These are phyloP conservation scores for Trilocha varians DNA, from an alignment of 2,888 invertebrate species.

Conservation along the genomic window DNA sequence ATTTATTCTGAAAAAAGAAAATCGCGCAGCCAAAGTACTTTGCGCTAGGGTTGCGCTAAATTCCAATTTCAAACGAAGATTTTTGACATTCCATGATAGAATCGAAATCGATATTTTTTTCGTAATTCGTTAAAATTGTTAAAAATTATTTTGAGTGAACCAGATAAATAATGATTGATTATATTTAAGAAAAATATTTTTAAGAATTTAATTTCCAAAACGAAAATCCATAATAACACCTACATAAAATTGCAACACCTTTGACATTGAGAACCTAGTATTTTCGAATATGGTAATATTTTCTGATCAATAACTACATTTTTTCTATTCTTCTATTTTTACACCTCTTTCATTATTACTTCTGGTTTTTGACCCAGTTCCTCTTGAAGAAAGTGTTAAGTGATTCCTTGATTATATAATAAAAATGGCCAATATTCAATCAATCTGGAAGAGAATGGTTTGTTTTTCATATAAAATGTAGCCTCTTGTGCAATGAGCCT, in stretches of 20 bases:
- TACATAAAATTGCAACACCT: conserved; percentile 2
- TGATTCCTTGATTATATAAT: background rate
- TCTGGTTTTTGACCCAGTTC: too few species aligned
- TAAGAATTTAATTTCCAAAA: too few species aligned
- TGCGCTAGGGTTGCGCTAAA: conserved; percentile 43
- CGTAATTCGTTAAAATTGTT: too few species aligned
- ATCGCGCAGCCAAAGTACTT: conserved; percentile 40
- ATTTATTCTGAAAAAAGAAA: conserved; percentile 39
- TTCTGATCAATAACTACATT: conserved; percentile 13
- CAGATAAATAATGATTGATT: too few species aligned
- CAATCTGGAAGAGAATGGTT: conserved; percentile 49
- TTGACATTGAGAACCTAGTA: conserved; percentile 8
- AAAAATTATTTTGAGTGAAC: too few species aligned
- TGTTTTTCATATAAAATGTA: too few species aligned
- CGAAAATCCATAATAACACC: too few species aligned
- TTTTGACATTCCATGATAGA: background rate
- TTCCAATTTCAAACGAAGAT: background rate
- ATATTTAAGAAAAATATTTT: too few species aligned
- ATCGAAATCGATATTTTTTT: background rate
- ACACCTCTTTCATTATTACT: conserved; percentile 3
- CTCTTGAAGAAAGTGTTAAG: background rate
- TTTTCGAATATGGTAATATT: conserved; percentile 19
- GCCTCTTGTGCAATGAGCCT: too few species aligned
- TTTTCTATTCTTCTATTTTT: too few species aligned
- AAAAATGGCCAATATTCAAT: conserved; percentile 44